Evolutionary conservation across 1,140 invertebrate species (phyloP), one percentile per base, ranked within the genome.

Genomic region (Drosophila arawakana): DNA sequence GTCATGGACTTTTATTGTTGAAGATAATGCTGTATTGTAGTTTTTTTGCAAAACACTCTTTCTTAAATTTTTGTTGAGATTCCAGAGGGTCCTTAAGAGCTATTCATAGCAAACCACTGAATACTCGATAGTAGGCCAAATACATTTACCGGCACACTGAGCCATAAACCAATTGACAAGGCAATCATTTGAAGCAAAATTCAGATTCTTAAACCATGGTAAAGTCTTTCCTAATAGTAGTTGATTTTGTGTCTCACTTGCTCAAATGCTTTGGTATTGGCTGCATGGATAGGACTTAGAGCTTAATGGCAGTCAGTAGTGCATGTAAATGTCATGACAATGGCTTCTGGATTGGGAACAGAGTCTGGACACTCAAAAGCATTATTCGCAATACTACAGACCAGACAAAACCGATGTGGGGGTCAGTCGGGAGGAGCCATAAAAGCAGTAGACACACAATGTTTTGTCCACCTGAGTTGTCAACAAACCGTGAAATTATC

Each of bases 401-500:
- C 52, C 58, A 59, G 55, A 74, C 63, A 58, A 62, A 62, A 62
- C 57, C 70, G 50, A 44, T 58, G 60, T 58, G 46, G 41, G 70
- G 73, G 65, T 76, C 65, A 60, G 37, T 50, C 21, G 21, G 44
- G 54, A 59, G 34, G 35, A 46, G 39, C 49, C 10, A n/a, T 43
- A 43, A 43, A 43, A 43, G 41, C 41, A 58, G 54, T 41, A 71
- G 72, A 72, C 62, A 76, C 69, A 63, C 66, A 74, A 74, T 60
- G 77, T 70, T 80, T 65, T 78, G 85, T 90, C 77, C 80, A 90
- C 86, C 86, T 90, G 86, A 90, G 80, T 90, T 90, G 79, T 86
- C 88, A 90, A 90, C 86, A 86, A 90, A 90, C 88, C 86, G 88
- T 90, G 86, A 90, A 90, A 90, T 90, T 90, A 90, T 90, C 85